Conservation (phyloP, 2,888 invertebrate species). For the Patella caerulea region DNA sequence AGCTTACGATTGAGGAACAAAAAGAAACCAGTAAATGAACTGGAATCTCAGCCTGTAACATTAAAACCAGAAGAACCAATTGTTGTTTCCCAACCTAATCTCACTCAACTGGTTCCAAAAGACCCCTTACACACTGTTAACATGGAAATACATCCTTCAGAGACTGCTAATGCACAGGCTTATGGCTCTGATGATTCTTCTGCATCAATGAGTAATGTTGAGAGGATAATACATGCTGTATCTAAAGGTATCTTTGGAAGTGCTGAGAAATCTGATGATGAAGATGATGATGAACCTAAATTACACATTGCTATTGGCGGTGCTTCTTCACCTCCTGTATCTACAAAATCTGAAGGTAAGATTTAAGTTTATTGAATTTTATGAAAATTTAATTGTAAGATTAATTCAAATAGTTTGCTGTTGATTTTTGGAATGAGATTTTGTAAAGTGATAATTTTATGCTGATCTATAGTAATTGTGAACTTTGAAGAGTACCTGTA, state of each 20-base stretch:
- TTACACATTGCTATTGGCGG: neutral
- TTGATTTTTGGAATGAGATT: too few species aligned
- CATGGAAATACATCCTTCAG: conserved; percentile 16
- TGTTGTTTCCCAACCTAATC: neutral
- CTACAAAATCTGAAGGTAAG: neutral
- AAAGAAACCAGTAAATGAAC: conserved; percentile 29
- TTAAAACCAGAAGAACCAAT: conserved; percentile 9
- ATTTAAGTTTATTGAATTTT: neutral
- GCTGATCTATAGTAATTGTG: too few species aligned
- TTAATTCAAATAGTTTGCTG: too few species aligned
- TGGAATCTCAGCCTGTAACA: conserved; percentile 16
- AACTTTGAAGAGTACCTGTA: too few species aligned
- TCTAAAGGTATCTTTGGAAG: conserved; percentile 77
- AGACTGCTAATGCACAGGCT: conserved; percentile 8
- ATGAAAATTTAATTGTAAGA: too few species aligned
- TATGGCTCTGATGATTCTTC: conserved; percentile 7
- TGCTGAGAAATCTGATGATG: conserved; percentile 28
- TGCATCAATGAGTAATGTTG: conserved; percentile 76
- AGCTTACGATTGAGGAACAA: conserved; percentile 32
- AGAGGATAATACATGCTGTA: conserved; percentile 92
- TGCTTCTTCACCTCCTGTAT: conserved; percentile 5
- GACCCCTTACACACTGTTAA: conserved; percentile 20
- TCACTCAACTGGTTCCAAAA: conserved; percentile 21
- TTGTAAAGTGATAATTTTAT: too few species aligned
- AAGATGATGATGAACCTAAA: conserved; percentile 26